Evolutionary conservation across 2,797 vertebrate species (phyloP).

Genomic region (Telmatherina bonti): DNA sequence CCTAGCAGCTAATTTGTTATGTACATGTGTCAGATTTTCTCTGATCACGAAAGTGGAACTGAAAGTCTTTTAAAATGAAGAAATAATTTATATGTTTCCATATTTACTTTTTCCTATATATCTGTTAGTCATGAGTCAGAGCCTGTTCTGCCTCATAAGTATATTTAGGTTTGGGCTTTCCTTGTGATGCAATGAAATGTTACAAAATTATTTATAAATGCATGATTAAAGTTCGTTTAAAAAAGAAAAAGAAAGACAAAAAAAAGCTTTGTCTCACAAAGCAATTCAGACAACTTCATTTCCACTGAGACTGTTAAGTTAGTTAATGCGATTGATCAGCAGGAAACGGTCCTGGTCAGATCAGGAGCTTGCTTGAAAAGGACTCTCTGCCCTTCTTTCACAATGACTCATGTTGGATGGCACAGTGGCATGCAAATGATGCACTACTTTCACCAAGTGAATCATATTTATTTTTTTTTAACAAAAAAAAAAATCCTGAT

Average conservation of each 20-base stretch:
- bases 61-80: conserved; percentile 46
- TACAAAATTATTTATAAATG: conserved; percentile 3
- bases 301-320: conserved; percentile 17
- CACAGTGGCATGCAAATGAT: conserved; percentile 74
- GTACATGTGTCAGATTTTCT: neutral
- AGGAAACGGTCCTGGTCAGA: conserved; percentile 52
- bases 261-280: neutral
- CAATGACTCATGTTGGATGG: conserved; percentile 77
- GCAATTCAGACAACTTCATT: neutral
- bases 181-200: conserved; percentile 28
- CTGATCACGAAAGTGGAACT: conserved; percentile 50
- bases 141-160: conserved; percentile 13
- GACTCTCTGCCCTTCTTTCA: conserved; percentile 49
- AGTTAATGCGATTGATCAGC: conserved; percentile 36
- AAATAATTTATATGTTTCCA: conserved; percentile 49
- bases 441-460: conserved; percentile 80
- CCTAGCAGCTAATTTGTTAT: neutral
- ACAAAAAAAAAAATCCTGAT: neutral
- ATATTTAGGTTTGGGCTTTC: conserved; percentile 32
- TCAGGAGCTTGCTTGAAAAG: conserved; percentile 56
- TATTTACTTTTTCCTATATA: conserved; percentile 59
- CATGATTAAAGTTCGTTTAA: conserved; percentile 8
- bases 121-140: conserved; percentile 56
- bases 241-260: too few species aligned
- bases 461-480: too few species aligned